A percentile compares a stretch with the other conserved stretches of the same genome.
phyloP scores from a whole-genome alignment of 1,140 invertebrate species.

The Euwallacea fornicatus region DNA sequence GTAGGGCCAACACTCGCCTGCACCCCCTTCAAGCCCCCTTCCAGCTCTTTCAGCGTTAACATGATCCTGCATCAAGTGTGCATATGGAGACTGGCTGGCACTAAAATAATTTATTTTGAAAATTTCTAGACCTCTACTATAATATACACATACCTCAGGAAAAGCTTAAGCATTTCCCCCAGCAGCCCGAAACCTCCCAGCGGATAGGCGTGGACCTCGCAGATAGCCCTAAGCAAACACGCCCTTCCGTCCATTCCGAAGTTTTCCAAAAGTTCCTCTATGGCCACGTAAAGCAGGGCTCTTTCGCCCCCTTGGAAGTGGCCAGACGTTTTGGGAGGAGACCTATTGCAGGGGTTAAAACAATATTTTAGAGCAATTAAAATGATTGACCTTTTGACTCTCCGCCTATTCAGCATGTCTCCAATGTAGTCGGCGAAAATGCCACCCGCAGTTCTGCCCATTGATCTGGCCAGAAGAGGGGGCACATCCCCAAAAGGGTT shows the following conservation, averaged over 20 bases:
- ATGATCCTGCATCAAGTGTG: constrained; percentile 71
- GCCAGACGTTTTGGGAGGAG: constrained; percentile 43
- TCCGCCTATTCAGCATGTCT: constrained; percentile 65
- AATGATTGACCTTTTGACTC: constrained; percentile 60
- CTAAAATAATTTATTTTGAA: constrained; percentile 54
- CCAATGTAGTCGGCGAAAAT: constrained; percentile 68
- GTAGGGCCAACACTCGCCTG: constrained; percentile 83
- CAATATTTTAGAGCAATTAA: background rate
- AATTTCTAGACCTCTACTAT: background rate
- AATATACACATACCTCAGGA: constrained; percentile 68
- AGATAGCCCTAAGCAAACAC: constrained; percentile 79
- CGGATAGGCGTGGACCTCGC: constrained; percentile 79
- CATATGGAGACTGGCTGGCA: constrained; percentile 78
- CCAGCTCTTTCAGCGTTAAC: constrained; percentile 78
- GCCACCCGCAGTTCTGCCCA: constrained; percentile 69
- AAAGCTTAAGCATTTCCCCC: constrained; percentile 77
- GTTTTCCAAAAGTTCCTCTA: constrained; percentile 74
- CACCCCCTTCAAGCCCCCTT: constrained; percentile 57
- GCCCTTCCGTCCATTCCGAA: constrained; percentile 80
- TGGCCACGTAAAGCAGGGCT: constrained; percentile 71
- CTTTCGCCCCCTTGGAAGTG: constrained; percentile 76
- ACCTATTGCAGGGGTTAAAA: background rate
- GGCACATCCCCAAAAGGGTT: constrained; percentile 81
- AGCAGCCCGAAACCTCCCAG: constrained; percentile 75
- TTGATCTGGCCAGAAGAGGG: constrained; percentile 67